Percentiles rank a stretch among this genome's conserved stretches.
Evolutionary conservation across 2,113 vertebrate species (phyloP).

Genomic region (Dicrurus megarhynchus): DNA sequence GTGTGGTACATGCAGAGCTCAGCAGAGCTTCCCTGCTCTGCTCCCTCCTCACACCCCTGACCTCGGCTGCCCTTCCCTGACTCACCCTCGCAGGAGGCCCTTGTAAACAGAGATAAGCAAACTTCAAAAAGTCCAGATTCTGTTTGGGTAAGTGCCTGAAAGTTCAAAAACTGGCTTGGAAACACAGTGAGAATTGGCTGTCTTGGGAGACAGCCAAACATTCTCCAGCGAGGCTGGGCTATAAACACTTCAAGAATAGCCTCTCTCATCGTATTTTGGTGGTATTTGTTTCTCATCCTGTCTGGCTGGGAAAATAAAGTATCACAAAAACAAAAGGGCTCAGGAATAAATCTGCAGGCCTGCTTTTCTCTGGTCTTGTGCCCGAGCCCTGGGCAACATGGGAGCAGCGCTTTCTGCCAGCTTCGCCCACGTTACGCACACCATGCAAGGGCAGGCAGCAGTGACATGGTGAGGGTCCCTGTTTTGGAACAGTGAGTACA

Average conservation of each 20-base stretch:
- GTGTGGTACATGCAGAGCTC: background rate
- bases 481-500: accelerated
- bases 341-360: conserved; percentile 3
- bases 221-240: conserved; percentile 21
- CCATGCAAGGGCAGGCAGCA: accelerated
- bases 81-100: background rate
- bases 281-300: conserved; percentile 61
- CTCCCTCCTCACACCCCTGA: background rate
- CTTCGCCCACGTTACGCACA: accelerated
- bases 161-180: conserved; percentile 53
- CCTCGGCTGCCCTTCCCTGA: conserved; percentile 8
- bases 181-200: conserved; percentile 15
- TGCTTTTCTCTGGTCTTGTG: background rate
- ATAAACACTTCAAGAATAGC: conserved; percentile 66
- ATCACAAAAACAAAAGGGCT: conserved; percentile 35
- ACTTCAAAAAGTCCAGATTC: conserved; percentile 51
- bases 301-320: conserved; percentile 36
- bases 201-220: conserved; percentile 44
- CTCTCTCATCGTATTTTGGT: conserved; percentile 37
- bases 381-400: accelerated
- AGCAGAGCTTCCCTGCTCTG: background rate
- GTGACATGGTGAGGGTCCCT: accelerated
- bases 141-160: conserved; percentile 31
- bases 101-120: conserved; percentile 49
- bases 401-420: background rate